These are phyloP conservation scores for Cairina moschata DNA, from an alignment of 2,113 vertebrate species.

Conservation along the genomic window DNA sequence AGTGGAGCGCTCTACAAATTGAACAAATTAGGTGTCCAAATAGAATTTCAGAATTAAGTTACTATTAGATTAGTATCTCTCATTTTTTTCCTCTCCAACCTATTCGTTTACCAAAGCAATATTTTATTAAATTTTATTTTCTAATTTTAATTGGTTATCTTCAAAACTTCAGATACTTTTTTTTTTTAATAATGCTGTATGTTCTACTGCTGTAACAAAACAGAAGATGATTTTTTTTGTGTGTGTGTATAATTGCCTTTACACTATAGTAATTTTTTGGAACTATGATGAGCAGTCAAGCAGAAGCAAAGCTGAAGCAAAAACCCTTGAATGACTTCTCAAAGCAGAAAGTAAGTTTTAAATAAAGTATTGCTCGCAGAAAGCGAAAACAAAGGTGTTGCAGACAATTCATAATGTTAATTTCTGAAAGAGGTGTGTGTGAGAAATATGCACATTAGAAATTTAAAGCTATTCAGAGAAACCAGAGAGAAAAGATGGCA, in stretches of 20 bases:
- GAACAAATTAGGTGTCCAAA: neutral
- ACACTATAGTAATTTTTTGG: neutral
- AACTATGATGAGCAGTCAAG: neutral
- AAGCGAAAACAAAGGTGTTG: neutral
- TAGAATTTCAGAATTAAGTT: neutral
- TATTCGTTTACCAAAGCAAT: neutral
- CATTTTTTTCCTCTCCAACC: neutral
- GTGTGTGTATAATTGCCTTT: neutral
- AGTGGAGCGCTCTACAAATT: neutral
- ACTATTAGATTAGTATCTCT: neutral
- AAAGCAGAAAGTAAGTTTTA: neutral
- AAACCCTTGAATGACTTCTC: neutral
- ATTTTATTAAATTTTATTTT: neutral
- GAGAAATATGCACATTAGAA: fast-evolving
- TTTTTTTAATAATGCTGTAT: no score
- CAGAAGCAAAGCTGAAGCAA: neutral
- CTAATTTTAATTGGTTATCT: no score
- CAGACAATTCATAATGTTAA: neutral
- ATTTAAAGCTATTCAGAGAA: neutral
- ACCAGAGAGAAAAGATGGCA: neutral
- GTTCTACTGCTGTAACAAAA: neutral
- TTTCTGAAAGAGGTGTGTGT: neutral
- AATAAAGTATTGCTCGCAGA: neutral
- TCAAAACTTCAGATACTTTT: no score
- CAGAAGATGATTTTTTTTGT: neutral